Evolutionary conservation across 2,888 invertebrate species (phyloP).

Genomic region (Pasiphila rectangulata): DNA sequence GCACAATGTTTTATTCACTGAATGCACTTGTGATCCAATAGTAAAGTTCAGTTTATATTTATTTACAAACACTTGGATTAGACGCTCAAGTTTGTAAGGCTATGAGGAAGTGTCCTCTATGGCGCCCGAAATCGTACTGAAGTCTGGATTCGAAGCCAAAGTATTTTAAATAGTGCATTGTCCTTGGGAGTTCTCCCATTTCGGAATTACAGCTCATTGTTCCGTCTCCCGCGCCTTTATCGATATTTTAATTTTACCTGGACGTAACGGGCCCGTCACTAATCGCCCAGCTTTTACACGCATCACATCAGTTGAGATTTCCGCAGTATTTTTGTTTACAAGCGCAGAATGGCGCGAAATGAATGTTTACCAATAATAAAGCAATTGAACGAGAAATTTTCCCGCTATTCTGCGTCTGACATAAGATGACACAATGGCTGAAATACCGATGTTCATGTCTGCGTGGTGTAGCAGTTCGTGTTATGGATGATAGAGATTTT

Average conservation of each 20-base stretch:
- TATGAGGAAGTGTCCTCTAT: constrained; percentile 59
- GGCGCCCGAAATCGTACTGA: constrained; percentile 73
- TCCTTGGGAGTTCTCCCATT: constrained; percentile 69
- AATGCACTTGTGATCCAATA: constrained; percentile 9
- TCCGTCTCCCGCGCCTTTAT: constrained; percentile 44
- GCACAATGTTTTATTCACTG: constrained; percentile 12
- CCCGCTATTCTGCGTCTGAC: constrained; percentile 46
- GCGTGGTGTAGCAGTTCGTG: not conserved
- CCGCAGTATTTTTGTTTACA: constrained; percentile 67
- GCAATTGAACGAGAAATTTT: constrained; percentile 54
- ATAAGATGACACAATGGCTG: constrained; percentile 24
- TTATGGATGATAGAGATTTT: too few relatives aligned
- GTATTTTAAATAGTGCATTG: constrained; percentile 71
- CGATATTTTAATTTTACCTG: constrained; percentile 44
- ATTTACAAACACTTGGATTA: constrained; percentile 63
- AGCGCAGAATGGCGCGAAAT: constrained; percentile 70
- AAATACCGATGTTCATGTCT: constrained; percentile 25
- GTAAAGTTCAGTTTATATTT: constrained; percentile 37
- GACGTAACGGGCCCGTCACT: constrained; percentile 29
- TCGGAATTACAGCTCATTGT: constrained; percentile 53
- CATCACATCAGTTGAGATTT: constrained; percentile 56
- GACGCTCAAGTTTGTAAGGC: constrained; percentile 31
- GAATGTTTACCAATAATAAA: constrained; percentile 71
- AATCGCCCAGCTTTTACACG: constrained; percentile 46
- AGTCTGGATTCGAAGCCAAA: constrained; percentile 66